Evolutionary conservation across 2,888 invertebrate species (phyloP).

Genomic region (Drosophila imparisetae): DNA sequence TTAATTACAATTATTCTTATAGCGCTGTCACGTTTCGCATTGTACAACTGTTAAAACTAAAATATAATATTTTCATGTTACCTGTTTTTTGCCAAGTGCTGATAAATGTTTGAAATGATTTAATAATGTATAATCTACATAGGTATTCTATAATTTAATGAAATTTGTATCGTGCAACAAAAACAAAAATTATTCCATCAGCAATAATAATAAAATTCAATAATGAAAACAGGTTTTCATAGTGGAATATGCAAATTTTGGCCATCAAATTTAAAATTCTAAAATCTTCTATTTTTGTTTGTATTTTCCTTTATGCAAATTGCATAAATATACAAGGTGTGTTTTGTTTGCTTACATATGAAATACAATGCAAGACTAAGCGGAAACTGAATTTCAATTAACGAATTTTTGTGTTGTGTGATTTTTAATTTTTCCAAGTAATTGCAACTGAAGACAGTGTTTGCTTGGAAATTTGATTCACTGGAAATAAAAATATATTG

Average conservation of each 20-base stretch:
- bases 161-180: slow-evolving; percentile 13
- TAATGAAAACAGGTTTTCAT: slow-evolving; percentile 55
- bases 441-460: not conserved
- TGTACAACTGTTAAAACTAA: slow-evolving; percentile 39
- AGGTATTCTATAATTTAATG: not conserved
- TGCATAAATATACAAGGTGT: slow-evolving; percentile 13
- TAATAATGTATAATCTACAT: not conserved
- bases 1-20: slow-evolving; percentile 58
- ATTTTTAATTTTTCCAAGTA: slow-evolving; percentile 9
- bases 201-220: slow-evolving; percentile 22
- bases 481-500: not conserved
- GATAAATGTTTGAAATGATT: not conserved
- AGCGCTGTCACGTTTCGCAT: slow-evolving; percentile 38
- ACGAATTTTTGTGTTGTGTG: slow-evolving; percentile 4
- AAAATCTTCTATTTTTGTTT: slow-evolving; percentile 37
- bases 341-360: slow-evolving; percentile 21
- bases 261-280: slow-evolving; percentile 21
- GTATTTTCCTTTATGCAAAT: slow-evolving; percentile 58
- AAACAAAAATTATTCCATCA: slow-evolving; percentile 28
- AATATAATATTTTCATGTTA: slow-evolving; percentile 15
- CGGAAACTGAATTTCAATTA: slow-evolving; percentile 52
- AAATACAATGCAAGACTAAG: slow-evolving; percentile 35
- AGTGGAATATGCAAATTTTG: slow-evolving; percentile 57
- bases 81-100: slow-evolving; percentile 14
- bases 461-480: not conserved